phyloP scores from a whole-genome alignment of 2,888 invertebrate species.

The Zonitis immaculata region DNA sequence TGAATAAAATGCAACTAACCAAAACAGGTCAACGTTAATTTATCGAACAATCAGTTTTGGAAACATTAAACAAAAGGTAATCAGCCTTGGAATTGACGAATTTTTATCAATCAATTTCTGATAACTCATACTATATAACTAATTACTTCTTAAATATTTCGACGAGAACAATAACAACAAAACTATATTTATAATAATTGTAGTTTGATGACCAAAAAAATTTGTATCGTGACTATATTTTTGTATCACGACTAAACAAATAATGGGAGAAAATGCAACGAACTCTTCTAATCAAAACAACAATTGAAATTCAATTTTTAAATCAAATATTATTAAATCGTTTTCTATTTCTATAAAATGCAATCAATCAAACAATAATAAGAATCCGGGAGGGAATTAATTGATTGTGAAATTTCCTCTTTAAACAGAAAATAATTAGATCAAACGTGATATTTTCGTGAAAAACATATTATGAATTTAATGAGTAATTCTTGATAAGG shows the following conservation, averaged over 20 bases:
- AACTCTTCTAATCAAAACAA: neutral
- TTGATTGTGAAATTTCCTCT: neutral
- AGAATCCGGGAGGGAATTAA: neutral
- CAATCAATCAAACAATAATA: neutral
- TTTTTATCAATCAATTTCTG: neutral
- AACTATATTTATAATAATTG: neutral
- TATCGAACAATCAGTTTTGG: neutral
- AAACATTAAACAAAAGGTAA: neutral
- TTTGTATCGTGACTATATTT: neutral
- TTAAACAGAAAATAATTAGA: neutral
- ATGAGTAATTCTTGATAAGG: neutral
- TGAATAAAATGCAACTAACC: neutral
- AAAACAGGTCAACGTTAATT: neutral
- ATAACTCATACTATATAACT: too few species aligned
- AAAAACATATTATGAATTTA: neutral
- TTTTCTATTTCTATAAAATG: neutral
- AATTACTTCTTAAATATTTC: neutral
- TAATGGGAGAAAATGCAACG: neutral
- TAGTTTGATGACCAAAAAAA: neutral
- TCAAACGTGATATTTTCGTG: neutral
- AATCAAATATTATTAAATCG: neutral
- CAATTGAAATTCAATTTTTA: neutral
- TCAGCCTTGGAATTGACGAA: neutral
- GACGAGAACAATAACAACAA: too few species aligned
- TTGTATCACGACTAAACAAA: neutral